A percentile compares a stretch with the other conserved stretches of the same genome.
phyloP scores from a whole-genome alignment of 2,113 vertebrate species.

The Takifugu flavidus region DNA sequence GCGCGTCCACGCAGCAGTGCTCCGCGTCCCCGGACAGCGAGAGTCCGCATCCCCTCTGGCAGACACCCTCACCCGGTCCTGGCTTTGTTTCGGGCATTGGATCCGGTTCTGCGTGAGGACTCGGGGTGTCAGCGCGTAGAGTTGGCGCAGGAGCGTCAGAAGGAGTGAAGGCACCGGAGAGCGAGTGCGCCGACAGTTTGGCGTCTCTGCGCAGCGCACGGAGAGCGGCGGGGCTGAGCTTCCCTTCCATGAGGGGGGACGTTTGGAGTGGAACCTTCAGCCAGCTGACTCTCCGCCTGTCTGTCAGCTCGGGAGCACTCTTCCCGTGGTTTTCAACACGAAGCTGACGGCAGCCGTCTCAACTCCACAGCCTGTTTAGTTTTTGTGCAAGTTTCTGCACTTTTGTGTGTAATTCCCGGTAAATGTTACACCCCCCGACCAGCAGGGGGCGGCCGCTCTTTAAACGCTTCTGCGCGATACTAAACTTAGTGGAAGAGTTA shows the following conservation, averaged over 20 bases:
- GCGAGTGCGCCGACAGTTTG: slow-evolving; percentile 16
- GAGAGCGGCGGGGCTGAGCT: background rate
- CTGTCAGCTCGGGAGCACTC: too few species aligned
- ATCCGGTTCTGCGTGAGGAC: slow-evolving; percentile 2
- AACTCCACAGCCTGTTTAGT: too few species aligned
- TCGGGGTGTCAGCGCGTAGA: slow-evolving; percentile 52
- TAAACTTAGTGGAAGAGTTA: too few species aligned
- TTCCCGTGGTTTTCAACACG: too few species aligned
- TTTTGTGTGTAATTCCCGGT: too few species aligned
- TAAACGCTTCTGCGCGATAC: background rate
- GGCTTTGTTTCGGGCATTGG: slow-evolving; percentile 22
- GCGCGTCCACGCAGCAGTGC: slow-evolving; percentile 61
- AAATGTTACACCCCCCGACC: slow-evolving; percentile 13
- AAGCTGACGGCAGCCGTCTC: too few species aligned
- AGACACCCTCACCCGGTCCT: slow-evolving; percentile 25
- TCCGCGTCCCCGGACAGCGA: slow-evolving; percentile 12
- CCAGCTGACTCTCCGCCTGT: slow-evolving; percentile 5
- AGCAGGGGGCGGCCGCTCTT: slow-evolving; percentile 35
- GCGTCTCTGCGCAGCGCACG: slow-evolving; percentile 26
- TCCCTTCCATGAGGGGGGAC: too few species aligned
- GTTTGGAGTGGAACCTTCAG: slow-evolving; percentile 7
- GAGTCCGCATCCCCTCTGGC: slow-evolving; percentile 56
- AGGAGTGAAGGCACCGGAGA: slow-evolving; percentile 30
- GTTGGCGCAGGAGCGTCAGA: slow-evolving; percentile 3
- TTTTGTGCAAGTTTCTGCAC: too few species aligned